Percentiles rank a stretch among this genome's conserved stretches.
Conservation (phyloP, 2,113 vertebrate species). For the Otis tarda region DNA sequence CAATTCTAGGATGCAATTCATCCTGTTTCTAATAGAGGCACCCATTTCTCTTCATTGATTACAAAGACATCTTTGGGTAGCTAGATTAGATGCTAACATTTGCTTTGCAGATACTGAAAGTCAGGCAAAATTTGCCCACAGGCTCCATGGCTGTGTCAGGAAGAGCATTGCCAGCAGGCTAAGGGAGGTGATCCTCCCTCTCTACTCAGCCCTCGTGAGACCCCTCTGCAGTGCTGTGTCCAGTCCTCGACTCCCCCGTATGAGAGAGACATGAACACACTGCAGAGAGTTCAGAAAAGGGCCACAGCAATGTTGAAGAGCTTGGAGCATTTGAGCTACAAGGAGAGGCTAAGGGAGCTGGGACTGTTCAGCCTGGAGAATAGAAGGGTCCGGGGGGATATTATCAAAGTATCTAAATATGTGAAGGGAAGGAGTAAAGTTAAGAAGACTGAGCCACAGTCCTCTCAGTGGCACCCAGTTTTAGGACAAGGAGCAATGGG, state of each 20-base stretch:
- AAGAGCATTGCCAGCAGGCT: background rate
- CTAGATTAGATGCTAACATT: background rate
- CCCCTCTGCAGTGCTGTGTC: background rate
- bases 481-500: background rate
- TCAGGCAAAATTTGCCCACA: background rate
- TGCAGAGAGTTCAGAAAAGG: background rate
- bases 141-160: background rate
- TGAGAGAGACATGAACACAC: background rate
- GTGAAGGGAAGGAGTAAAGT: background rate
- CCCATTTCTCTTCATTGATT: background rate
- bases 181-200: background rate
- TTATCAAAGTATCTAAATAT: background rate
- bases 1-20: background rate
- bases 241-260: background rate
- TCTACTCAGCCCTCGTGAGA: background rate
- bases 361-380: background rate
- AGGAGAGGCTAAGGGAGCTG: background rate
- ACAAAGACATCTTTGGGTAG: background rate
- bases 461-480: background rate
- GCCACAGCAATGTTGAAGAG: background rate
- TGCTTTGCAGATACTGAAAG: background rate
- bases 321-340: background rate
- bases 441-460: background rate
- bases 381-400: background rate
- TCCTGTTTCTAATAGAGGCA: background rate